Evolutionary conservation across 1,140 invertebrate genomes (phyloP).

Genomic region (Aphelenchoides fujianensis): DNA sequence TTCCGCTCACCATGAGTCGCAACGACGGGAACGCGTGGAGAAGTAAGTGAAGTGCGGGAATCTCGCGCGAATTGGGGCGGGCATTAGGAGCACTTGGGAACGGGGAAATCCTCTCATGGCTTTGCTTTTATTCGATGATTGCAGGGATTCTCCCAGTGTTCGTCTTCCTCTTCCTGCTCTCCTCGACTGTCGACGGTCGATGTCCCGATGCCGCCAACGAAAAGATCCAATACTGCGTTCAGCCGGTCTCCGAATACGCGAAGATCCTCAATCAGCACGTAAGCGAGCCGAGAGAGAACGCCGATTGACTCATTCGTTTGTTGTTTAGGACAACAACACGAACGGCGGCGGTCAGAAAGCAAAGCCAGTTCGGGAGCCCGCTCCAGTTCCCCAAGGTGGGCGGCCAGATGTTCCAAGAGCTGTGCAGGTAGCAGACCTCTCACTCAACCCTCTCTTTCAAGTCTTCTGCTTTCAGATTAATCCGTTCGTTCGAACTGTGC

Average conservation of each 20-base stretch:
- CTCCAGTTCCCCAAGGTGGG: constrained; percentile 59
- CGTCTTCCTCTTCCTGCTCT: not conserved
- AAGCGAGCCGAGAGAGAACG: not conserved
- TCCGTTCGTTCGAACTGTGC: constrained; percentile 56
- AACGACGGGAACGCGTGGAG: too few relatives aligned
- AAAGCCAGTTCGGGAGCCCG: constrained; percentile 51
- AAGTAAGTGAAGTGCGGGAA: too few relatives aligned
- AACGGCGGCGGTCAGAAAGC: constrained; percentile 2
- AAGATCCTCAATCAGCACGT: constrained; percentile 58
- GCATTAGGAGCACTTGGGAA: too few relatives aligned
- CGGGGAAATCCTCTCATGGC: too few relatives aligned
- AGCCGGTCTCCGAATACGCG: constrained; percentile 60
- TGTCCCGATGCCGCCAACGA: constrained; percentile 51
- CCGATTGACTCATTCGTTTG: too few relatives aligned
- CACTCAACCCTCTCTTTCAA: constrained; percentile 22
- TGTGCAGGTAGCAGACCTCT: constrained; percentile 51
- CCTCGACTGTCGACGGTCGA: constrained; percentile 18
- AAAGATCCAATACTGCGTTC: constrained; percentile 56
- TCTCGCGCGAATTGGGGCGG: too few relatives aligned
- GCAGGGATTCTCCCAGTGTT: too few relatives aligned
- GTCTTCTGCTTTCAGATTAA: constrained; percentile 52
- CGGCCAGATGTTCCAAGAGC: constrained; percentile 57
- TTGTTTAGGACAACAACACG: constrained; percentile 44
- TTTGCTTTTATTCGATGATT: too few relatives aligned
- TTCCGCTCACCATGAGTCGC: too few relatives aligned